Base-by-base conservation (phyloP, 2,797 vertebrate genomes). In the Hoplostethus mediterraneus region DNA sequence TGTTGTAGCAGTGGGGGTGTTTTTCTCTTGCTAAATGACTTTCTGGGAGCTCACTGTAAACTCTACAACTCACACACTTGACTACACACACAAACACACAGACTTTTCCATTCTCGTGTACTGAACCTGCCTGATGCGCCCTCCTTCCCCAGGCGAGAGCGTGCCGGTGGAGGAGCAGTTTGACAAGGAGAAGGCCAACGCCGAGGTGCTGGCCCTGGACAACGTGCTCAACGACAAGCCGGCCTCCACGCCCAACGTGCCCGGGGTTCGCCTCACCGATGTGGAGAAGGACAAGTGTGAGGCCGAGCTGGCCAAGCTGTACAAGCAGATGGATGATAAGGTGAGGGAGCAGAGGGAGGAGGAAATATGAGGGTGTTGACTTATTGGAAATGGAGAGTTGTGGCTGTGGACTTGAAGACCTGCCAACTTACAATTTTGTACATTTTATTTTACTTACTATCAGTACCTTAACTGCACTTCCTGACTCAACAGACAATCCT, bases 241-340 rank as follows among this genome's bases (percentile, higher is more conserved):
- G 14, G 95, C 96, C 58, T 92, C 97, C 49, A 95, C 97, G 0
- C 93, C 93, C 57, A 96, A 96, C 67, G 92, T 97, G 73, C 95
- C 95, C 0, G 96, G 96, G 1, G 83, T 90, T 3, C 96, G 95
- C 76, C 96, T 98, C 82, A 98, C 96, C 0, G 97, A 98, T 64
- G 95, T 95, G 28, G 97, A 98, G 92, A 97, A 97, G 90, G 96
- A 95, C 84, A 98, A 97, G 86, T 97, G 96, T 88, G 97, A 98
- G 88, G 97, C 95, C 30, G 97, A 99, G 93, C 95, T 99, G 81
- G 94, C 94, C 60, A 99, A 99, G 80, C 93, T 99, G 0, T 99
- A 97, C 88, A 98, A 99, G 85, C 97, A 98, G 64, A 93, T 99
- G 82, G 98, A 98, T 75, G 97, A 99, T 75, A 98, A 99, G 95